Percentiles rank a stretch among this genome's conserved stretches.
Conservation (phyloP, 2,113 vertebrate species). For the Nothocercus julius region DNA sequence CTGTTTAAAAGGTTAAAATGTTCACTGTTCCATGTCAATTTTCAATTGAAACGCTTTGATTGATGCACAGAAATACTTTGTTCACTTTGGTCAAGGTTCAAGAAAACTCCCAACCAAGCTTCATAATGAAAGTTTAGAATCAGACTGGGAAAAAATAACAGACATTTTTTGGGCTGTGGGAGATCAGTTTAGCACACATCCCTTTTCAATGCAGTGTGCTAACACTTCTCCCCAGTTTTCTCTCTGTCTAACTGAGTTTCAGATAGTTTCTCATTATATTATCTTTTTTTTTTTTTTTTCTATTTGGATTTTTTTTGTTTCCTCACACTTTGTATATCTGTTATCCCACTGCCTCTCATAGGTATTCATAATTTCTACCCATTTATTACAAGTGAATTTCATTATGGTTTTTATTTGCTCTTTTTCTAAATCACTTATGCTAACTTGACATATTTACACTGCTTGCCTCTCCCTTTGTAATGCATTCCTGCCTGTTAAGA, state of each 20-base stretch:
- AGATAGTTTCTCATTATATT: neutral
- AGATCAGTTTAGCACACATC: neutral
- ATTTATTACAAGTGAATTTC: neutral
- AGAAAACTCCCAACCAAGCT: neutral
- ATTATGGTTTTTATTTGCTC: constrained; percentile 11
- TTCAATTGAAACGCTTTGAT: neutral
- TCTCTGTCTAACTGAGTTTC: neutral
- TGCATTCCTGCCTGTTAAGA: neutral
- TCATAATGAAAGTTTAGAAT: neutral
- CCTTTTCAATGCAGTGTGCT: neutral
- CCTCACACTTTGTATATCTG: neutral
- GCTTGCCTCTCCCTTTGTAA: neutral
- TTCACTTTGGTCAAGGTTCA: neutral
- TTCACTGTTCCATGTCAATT: neutral
- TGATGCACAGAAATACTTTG: neutral
- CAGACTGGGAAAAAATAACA: neutral
- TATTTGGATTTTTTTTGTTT: neutral
- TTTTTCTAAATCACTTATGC: neutral
- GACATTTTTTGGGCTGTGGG: neutral
- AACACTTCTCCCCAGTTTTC: neutral
- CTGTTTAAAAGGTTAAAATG: neutral
- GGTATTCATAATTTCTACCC: neutral
- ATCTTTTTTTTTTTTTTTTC: neutral
- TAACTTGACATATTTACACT: neutral
- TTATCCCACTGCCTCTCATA: neutral